A percentile compares a stretch with the other conserved stretches of the same genome.
These are phyloP conservation scores for Lontra canadensis DNA, from an alignment of 2,113 vertebrate species.

Conservation along the genomic window DNA sequence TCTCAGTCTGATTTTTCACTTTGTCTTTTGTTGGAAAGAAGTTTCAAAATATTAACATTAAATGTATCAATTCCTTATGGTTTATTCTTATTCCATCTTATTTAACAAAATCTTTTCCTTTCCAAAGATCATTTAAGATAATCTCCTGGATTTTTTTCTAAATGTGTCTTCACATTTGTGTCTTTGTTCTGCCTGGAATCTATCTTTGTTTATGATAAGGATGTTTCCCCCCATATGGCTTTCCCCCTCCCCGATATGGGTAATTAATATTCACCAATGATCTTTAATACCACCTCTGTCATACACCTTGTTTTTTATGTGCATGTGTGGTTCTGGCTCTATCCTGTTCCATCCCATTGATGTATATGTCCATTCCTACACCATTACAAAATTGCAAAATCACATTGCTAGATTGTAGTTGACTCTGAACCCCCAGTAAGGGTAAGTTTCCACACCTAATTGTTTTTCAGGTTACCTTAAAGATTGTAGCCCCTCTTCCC, in stretches of 20 bases:
- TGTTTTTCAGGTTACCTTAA: neutral
- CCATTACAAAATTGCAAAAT: neutral
- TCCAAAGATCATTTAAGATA: neutral
- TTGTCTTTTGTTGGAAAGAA: conserved; percentile 50
- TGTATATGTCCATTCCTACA: neutral
- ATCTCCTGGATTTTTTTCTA: neutral
- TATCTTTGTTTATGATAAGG: neutral
- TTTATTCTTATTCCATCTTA: neutral
- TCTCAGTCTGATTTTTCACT: conserved; percentile 33
- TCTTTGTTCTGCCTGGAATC: neutral
- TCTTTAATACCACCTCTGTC: neutral
- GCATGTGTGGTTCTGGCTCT: neutral
- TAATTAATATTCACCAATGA: neutral
- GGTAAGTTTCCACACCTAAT: neutral
- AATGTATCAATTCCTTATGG: neutral
- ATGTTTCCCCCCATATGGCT: neutral
- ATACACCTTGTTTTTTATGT: neutral
- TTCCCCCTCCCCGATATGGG: too few relatives aligned
- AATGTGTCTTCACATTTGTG: neutral
- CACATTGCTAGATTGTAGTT: neutral
- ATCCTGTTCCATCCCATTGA: neutral
- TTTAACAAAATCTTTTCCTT: neutral
- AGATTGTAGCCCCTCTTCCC: neutral
- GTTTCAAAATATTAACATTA: neutral
- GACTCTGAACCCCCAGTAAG: neutral